A percentile compares a stretch with the other conserved stretches of the same genome.
These are phyloP conservation scores for Nephila pilipes DNA, from an alignment of 1,140 invertebrate species.

Conservation along the genomic window DNA sequence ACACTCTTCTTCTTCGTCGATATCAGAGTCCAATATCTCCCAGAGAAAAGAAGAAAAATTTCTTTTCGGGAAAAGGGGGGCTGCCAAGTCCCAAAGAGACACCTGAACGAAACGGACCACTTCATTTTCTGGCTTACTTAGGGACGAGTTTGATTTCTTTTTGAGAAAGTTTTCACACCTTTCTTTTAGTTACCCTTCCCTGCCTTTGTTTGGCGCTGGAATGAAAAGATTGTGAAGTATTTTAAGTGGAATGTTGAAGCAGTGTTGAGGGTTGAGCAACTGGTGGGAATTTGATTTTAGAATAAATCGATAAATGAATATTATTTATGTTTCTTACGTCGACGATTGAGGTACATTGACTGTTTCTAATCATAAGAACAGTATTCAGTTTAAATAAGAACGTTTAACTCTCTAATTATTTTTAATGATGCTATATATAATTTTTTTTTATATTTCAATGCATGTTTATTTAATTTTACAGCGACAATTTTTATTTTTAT, in stretches of 20 bases:
- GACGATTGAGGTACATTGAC: too few species aligned
- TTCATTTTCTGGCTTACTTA: conserved; percentile 56
- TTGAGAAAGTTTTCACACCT: neutral
- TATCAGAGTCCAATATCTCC: conserved; percentile 70
- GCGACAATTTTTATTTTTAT: too few species aligned
- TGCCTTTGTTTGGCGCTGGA: neutral
- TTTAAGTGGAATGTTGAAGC: neutral
- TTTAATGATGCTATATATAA: too few species aligned
- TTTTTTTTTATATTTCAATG: too few species aligned
- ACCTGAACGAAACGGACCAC: conserved; percentile 58
- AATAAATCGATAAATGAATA: too few species aligned
- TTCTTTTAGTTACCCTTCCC: neutral
- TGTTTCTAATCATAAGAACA: too few species aligned
- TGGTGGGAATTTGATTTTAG: neutral
- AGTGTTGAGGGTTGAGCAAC: neutral
- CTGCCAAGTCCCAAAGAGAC: conserved; percentile 3
- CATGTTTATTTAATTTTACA: too few species aligned
- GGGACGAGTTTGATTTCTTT: conserved; percentile 27
- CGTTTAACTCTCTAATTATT: too few species aligned
- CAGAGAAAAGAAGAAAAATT: conserved; percentile 12
- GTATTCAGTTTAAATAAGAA: too few species aligned
- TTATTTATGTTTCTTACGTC: too few species aligned
- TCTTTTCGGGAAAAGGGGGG: neutral
- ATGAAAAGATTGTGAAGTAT: neutral
- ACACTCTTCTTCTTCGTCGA: conserved; percentile 49